Evolutionary conservation across 2,888 invertebrate genomes (phyloP), one percentile per base, ranked within the genome.

Genomic region (Blastobasis lacticolella): DNA sequence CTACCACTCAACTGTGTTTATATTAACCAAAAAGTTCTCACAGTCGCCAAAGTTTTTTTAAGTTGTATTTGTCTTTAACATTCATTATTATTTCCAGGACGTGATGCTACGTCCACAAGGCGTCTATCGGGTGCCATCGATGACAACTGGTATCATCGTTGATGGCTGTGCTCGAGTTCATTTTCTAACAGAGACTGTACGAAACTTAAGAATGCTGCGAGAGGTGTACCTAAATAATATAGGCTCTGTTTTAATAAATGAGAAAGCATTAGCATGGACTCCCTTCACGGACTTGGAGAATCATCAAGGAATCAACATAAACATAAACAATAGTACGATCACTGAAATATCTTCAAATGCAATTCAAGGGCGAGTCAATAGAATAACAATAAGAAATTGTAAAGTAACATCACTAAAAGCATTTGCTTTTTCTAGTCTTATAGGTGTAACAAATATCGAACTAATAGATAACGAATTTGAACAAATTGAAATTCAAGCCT

Each of bases 371-470:
- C 90, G 92, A 57, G 90, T 94, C 55, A 91, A 92, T 65, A 91
- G 91, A 61, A 91, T 95, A 57, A 77, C 83, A 51, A 91, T 95
- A 55, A 89, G 90, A 52, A 85, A 90, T 58, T 91, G 92, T 49
- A 85, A 75, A 54, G 89, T 95, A 52, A 89, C 89, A 37, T 84
- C 84, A 51, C 84, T 95, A 53, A 89, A 89, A 62, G 91, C 94
- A 0, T 94, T 93, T 73, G 93, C 94, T 0, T 94, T 95, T 70
- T 92, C 93, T 54, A 94, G 93, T 72, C 89, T 94, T 45, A 86
- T 89, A 47, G 91, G 91, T 61, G 90, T 91, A 49, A 90, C 92
- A 61, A 90, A 87, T 49, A 88, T 95, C 53, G 90, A 90, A 58
- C 81, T 95, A 57, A 86, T 83, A 40, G 89, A 92, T 62, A 92